Percentiles rank a stretch among this genome's conserved stretches.
Evolutionary conservation across 2,888 invertebrate species (phyloP).

Genomic region (Eupithecia subumbrata): DNA sequence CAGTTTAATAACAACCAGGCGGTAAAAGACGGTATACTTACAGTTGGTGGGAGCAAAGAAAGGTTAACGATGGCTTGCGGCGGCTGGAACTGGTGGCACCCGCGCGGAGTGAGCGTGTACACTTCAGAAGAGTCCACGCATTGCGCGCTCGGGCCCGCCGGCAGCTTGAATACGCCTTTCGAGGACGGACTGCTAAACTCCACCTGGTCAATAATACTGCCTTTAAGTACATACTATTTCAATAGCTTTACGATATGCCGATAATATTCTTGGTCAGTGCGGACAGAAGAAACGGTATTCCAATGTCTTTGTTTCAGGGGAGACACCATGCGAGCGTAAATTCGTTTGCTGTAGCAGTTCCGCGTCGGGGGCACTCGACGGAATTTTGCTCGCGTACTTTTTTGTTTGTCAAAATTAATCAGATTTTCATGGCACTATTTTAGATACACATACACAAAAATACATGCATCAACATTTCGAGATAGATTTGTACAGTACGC

Average conservation of each 20-base stretch:
- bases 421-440: no score
- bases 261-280: background rate
- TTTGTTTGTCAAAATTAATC: background rate
- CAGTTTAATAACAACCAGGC: no score
- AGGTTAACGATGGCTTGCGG: slow-evolving; percentile 51
- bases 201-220: slow-evolving; percentile 46
- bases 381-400: background rate
- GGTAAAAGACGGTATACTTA: slow-evolving; percentile 20
- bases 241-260: background rate
- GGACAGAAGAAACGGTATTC: no score
- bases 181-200: slow-evolving; percentile 63
- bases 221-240: background rate
- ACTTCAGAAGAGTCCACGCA: slow-evolving; percentile 89
- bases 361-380: background rate
- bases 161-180: slow-evolving; percentile 70
- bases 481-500: background rate
- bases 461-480: no score
- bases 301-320: no score
- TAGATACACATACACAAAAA: no score
- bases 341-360: no score
- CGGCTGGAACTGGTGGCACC: slow-evolving; percentile 91
- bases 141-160: slow-evolving; percentile 87
- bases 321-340: no score
- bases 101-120: slow-evolving; percentile 88
- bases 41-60: slow-evolving; percentile 44